These are phyloP conservation scores for Caenorhabditis wallacei DNA, from an alignment of 2,888 invertebrate genomes.

Conservation along the genomic window DNA sequence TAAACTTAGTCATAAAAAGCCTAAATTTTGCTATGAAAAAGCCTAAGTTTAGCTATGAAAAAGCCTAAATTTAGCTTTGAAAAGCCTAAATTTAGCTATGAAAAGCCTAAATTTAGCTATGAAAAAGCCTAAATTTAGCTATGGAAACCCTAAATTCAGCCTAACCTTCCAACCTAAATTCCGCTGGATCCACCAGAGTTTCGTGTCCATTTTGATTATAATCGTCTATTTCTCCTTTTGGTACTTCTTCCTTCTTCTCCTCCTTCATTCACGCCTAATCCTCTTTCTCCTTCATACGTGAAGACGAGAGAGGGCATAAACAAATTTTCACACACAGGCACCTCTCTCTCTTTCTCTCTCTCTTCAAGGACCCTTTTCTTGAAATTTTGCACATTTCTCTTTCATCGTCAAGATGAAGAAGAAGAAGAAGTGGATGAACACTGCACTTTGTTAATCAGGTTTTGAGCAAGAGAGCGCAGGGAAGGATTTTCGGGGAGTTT, in stretches of 20 bases:
- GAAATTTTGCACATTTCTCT: slow-evolving; percentile 25
- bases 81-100: too few species aligned
- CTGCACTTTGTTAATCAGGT: neutral
- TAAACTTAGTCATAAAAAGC: too few species aligned
- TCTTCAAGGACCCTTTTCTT: slow-evolving; percentile 43
- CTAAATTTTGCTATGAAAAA: too few species aligned
- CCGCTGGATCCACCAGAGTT: too few species aligned
- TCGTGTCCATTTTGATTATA: slow-evolving; percentile 54
- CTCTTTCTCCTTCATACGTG: slow-evolving; percentile 16
- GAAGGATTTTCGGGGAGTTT: neutral
- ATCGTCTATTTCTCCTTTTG: slow-evolving; percentile 31
- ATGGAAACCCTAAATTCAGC: too few species aligned
- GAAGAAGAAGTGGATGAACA: neutral
- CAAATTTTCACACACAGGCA: slow-evolving; percentile 47
- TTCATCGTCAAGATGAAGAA: slow-evolving; percentile 7
- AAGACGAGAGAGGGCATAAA: slow-evolving; percentile 42
- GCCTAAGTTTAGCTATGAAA: too few species aligned
- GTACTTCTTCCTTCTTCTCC: neutral
- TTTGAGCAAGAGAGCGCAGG: too few species aligned
- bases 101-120: too few species aligned
- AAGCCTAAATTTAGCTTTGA: too few species aligned
- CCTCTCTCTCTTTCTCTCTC: neutral
- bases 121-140: too few species aligned
- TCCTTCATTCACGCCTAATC: slow-evolving; percentile 30
- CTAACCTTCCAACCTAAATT: too few species aligned